Evolutionary conservation across 2,113 vertebrate genomes (phyloP), one percentile per base, ranked within the genome.

Genomic region (Otocyon megalotis): DNA sequence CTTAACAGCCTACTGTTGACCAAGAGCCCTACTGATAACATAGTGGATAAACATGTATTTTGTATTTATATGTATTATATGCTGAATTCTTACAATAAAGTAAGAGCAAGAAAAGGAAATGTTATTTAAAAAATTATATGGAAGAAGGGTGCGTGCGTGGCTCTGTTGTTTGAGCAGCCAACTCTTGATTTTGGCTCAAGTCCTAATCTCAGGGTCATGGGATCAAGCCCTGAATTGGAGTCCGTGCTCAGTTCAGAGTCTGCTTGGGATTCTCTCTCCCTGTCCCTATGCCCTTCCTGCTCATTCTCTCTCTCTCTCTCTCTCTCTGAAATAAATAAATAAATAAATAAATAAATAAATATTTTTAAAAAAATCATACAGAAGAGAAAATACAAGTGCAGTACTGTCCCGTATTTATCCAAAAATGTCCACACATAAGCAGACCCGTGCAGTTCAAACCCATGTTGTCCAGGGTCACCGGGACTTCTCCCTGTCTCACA

Each of bases 171-270:
- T 19, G 67, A 35, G 32, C 32, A 10, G 67, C 8, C 35, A 17
- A 35, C 32, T 69, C 32, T 69, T 69, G 67, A n/a, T 69, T 69
- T 69, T 20, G 67, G 67, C 67, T n/a, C 7, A 1, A 17, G 32
- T 19, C 24, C 2, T 28, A 24, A 74, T 74, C 37, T 48, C 37
- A 15, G 13, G 2, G 37, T 74, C 6, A 3, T 74, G 72, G 13
- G 37, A 48, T 76, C 2, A 6, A 74, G 37, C 37, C 37, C 67
- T 1, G 1, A 0, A 5, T 26, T 37, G 0, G 6, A 22, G 22
- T 74, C 37, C 22, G 20, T 3, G 37, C 37, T 74, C 5, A 13
- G 37, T 24, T 26, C 12, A 37, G 71, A 43, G 37, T 43, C 71
- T 43, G 37, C 71, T 74, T 74, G 5, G 22, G 71, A 74, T 74